Evolutionary conservation across 2,888 invertebrate species (phyloP), one percentile per base, ranked within the genome.

Genomic region (Platynereis dumerilii): DNA sequence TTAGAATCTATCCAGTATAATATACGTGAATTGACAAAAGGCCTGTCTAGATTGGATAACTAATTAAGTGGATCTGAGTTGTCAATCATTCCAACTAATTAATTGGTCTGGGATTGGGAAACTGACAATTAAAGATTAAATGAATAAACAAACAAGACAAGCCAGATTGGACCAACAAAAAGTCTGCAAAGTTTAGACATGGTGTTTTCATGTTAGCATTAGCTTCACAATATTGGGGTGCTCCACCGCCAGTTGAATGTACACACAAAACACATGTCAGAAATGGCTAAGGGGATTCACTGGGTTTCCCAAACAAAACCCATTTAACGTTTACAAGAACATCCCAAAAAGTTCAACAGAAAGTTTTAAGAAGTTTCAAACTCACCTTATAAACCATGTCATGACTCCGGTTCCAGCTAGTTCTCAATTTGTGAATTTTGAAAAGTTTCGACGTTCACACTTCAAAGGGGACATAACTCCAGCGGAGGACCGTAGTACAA

Each of bases 381-480:
- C 27, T 55, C 26, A 55, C 28, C 55, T 27, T 24, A 10, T n/a
- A 12, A 48, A 22, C 48, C 48, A 48, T 48, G 7, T 22, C 22
- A 22, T 22, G 22, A 7, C 7, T 48, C 42, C 42, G 48, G 17
- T n/a, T 48, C 48, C 22, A 27, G 57, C 39, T 42, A 45, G 26
- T 54, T 55, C 34, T 52, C 20, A 27, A 42, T 28, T 39, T 42
- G 22, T 27, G 20, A 69, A 66, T 66, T 70, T 70, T 69, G 65
- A 75, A 74, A 76, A 75, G 74, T 78, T 79, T 78, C 75, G 76
- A 79, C 75, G 68, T 70, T 73, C 67, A 73, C 34, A 77, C 73
- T 76, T 79, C 78, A 79, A 78, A 78, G 78, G 72, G 34, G 34
- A 34, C 34, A 76, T 76, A 76, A 76, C 76, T 76, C 77, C 77